A percentile compares a stretch with the other conserved stretches of the same genome.
Evolutionary conservation across 1,140 invertebrate genomes (phyloP).

Genomic region (Drosophila parvula): DNA sequence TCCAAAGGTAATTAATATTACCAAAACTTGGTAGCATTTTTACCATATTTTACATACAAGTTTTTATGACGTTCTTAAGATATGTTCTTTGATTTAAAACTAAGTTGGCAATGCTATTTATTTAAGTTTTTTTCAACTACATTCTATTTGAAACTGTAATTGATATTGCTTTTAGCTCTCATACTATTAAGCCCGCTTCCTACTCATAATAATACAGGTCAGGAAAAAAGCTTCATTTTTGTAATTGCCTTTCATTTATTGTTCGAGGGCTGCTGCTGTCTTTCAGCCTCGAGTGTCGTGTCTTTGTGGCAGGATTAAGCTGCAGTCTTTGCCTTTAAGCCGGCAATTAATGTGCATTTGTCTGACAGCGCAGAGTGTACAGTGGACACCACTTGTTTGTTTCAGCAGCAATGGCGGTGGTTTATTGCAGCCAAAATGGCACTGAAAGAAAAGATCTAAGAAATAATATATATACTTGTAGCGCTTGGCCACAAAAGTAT

Average conservation of each 20-base stretch:
- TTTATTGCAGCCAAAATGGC: constrained; percentile 16
- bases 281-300: constrained; percentile 5
- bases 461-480: not conserved
- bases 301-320: not conserved
- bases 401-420: not conserved
- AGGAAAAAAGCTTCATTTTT: constrained; percentile 20
- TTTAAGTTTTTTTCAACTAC: not conserved
- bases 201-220: constrained; percentile 10
- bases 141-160: not conserved
- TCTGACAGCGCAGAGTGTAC: constrained; percentile 19
- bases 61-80: too few species aligned
- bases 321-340: constrained; percentile 20
- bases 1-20: too few species aligned
- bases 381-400: constrained; percentile 7
- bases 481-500: not conserved
- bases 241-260: constrained; percentile 44
- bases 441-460: not conserved
- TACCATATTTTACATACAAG: too few species aligned
- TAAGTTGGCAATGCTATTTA: too few species aligned
- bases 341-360: constrained; percentile 58
- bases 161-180: constrained; percentile 37
- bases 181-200: not conserved
- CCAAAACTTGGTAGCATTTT: too few species aligned
- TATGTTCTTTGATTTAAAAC: too few species aligned
- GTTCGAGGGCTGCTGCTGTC: not conserved